Base-by-base conservation (phyloP, 2,888 invertebrate species). In the Hydrotaea cyrtoneurina region DNA sequence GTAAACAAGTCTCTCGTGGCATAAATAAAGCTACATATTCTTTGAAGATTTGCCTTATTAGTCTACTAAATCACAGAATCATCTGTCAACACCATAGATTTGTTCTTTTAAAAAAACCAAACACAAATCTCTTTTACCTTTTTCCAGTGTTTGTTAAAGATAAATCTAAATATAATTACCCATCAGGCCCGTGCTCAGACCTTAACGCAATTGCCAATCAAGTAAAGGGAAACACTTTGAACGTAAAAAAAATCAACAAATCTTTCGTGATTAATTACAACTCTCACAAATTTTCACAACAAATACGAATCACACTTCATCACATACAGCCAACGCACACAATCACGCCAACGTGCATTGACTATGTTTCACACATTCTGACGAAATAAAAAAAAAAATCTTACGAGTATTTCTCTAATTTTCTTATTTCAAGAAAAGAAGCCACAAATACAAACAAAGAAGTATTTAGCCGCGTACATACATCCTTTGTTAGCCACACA, bases 201-300 rank as follows among this genome's bases (percentile, higher is more conserved):
- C 8, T 10, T n/a, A n/a, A 46, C 13, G 19, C 19, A 39, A 39
- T 10, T 10, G 39, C 4, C 39, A 59, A 26, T 7, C 31, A 46
- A 21, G 46, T 0, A 69, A 19, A 4, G 23, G 23, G 46, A 69
- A 46, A 69, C 23, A 69, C 26, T 62, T 46, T 46, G 69, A 31
- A 31, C 31, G 31, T 4, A 7, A 31, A 31, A 7, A 31, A 31
- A 31, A 31, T n/a, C n/a, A 31, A 17, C 15, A 59, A 66, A 46
- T 69, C 46, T 46, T 19, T 46, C 36, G 50, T 77, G 77, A 77
- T 77, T 77, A 69, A 77, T 77, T 77, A 57, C 21, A 39, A 69
- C 21, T 43, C 23, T 23, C 17, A 43, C 66, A 66, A n/a, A n/a
- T n/a, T n/a, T 23, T 76, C 19, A 36, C 36, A 19, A 76, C 55